Conservation (phyloP, 92 coral and sea anemone genomes). For the Virgularia gustaviana region DNA sequence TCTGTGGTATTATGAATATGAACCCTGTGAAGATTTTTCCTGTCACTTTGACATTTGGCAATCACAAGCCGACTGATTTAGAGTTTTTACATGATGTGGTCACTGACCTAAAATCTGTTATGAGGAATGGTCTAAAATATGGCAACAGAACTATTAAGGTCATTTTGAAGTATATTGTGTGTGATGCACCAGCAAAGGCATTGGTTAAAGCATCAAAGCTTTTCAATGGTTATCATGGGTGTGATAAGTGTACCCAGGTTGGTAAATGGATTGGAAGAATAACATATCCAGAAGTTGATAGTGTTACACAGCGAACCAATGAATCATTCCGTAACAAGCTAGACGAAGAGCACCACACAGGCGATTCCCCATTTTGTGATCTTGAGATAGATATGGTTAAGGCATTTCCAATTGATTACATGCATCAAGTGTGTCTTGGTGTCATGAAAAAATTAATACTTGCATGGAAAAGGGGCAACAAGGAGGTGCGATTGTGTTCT, state of each 20-base stretch:
- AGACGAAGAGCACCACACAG: neutral
- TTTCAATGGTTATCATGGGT: neutral
- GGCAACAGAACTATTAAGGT: neutral
- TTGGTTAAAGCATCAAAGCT: neutral
- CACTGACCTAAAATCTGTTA: no score
- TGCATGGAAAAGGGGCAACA: neutral
- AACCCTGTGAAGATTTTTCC: neutral
- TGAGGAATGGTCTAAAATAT: neutral
- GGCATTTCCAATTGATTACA: neutral
- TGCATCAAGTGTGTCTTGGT: no score
- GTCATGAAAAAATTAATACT: neutral
- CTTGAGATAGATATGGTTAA: neutral
- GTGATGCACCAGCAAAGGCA: constrained; percentile 1
- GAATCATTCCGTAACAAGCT: neutral
- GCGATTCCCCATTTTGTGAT: neutral
- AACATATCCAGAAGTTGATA: neutral
- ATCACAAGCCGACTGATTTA: neutral
- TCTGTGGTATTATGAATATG: neutral
- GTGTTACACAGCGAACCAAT: neutral
- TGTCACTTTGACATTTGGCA: neutral
- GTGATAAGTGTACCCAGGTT: neutral
- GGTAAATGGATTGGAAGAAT: neutral
- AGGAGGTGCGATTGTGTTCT: neutral
- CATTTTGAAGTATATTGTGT: neutral
- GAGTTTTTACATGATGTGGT: no score